Percentiles rank a stretch among this genome's conserved stretches.
These are phyloP conservation scores for Trichomalopsis sarcophagae DNA, from an alignment of 1,140 invertebrate species.

Conservation along the genomic window DNA sequence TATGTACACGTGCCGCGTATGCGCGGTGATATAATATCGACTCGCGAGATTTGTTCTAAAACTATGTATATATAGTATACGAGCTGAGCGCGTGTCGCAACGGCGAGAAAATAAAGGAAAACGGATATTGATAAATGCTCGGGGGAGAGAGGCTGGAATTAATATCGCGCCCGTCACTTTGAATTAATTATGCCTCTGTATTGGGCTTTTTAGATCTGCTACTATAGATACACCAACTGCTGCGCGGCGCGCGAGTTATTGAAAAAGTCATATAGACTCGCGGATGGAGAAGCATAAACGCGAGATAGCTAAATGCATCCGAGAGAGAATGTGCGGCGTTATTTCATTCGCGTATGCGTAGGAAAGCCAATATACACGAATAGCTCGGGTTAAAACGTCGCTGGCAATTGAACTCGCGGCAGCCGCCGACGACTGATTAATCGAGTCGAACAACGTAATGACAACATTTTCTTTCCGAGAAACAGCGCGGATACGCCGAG, in stretches of 20 bases:
- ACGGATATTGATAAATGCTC: neutral
- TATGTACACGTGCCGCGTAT: neutral
- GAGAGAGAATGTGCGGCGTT: neutral
- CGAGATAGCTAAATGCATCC: no score
- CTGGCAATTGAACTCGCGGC: neutral
- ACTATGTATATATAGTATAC: neutral
- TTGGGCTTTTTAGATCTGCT: neutral
- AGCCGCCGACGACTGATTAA: neutral
- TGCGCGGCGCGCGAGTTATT: no score
- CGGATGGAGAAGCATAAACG: no score
- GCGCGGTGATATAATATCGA: neutral
- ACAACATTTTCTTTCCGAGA: conserved; percentile 1
- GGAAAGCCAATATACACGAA: neutral
- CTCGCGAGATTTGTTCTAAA: neutral
- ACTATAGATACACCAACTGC: neutral
- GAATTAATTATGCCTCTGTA: neutral
- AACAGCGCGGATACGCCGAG: neutral
- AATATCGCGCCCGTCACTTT: neutral
- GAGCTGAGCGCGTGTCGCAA: no score
- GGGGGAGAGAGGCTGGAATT: neutral
- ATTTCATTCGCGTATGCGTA: neutral
- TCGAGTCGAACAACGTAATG: neutral
- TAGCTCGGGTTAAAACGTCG: neutral
- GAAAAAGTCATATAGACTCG: no score
- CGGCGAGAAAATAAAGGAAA: neutral